These are phyloP conservation scores for Orgyia antiqua DNA, from an alignment of 2,888 invertebrate species.

Conservation along the genomic window DNA sequence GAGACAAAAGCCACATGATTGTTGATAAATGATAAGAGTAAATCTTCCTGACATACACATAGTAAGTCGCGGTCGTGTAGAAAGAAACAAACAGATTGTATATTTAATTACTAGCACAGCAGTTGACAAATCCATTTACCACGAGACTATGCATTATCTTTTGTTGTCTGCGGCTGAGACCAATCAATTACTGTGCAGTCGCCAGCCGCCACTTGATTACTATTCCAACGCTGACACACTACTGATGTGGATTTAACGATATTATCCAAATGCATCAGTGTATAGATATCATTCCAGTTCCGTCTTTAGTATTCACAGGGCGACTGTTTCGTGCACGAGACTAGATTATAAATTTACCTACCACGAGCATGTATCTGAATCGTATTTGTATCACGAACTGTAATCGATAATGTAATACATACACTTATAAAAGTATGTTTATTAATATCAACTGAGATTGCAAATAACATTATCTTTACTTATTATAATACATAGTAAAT, in stretches of 20 bases:
- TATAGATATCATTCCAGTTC: constrained; percentile 21
- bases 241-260: constrained; percentile 42
- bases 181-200: constrained; percentile 65
- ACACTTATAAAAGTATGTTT: neutral
- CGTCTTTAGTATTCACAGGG: constrained; percentile 23
- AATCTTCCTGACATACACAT: constrained; percentile 35
- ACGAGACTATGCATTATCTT: constrained; percentile 60
- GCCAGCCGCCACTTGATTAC: constrained; percentile 61
- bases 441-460: too few relatives aligned
- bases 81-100: constrained; percentile 47
- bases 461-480: too few relatives aligned
- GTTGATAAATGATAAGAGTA: too few relatives aligned
- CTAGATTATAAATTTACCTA: constrained; percentile 16
- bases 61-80: too few relatives aligned
- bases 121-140: constrained; percentile 73
- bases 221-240: constrained; percentile 42
- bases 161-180: constrained; percentile 67
- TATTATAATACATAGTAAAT: too few relatives aligned
- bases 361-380: constrained; percentile 4
- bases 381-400: constrained; percentile 18
- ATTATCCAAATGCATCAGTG: constrained; percentile 30
- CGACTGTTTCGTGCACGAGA: constrained; percentile 16
- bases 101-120: constrained; percentile 67
- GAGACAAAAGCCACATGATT: constrained; percentile 26
- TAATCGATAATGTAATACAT: constrained; percentile 10